Evolutionary conservation across 2,797 vertebrate genomes (phyloP), one percentile per base, ranked within the genome.

Genomic region (Odontamblyopus lacepedii): DNA sequence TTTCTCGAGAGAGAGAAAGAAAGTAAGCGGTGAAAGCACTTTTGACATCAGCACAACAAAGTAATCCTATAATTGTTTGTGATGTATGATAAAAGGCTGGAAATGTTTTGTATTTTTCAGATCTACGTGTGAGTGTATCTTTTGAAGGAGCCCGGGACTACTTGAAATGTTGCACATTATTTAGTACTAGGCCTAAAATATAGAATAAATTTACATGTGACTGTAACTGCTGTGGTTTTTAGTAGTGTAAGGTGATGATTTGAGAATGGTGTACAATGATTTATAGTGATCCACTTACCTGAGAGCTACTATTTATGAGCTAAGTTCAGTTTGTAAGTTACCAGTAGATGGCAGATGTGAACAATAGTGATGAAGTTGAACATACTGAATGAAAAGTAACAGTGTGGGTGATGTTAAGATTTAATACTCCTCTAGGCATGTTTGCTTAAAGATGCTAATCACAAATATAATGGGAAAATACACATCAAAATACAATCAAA

Each of bases 61-160:
- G 55, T 16, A 30, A 63, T 55, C 53, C 55, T 72, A 67, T 77
- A 72, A 81, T 60, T 74, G 75, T 69, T 72, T 48, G 53, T 69
- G 67, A 71, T 71, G 60, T 73, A 56, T 77, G 18, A 83, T 79
- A 71, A 81, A 83, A 78, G 71, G 67, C 55, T 66, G 30, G 35
- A 70, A 73, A 71, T 68, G 72, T 68, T 5, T 56, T 61, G 65
- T 67, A 76, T 72, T 67, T 59, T 11, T 30, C 32, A 70, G 26
- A 65, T 60, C 48, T 63, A 51, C 48, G 48, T 74, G n/a, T 23
- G 15, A 63, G 55, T 77, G 83, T 70, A 18, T 38, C 38, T 23
- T 55, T 69, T 15, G 32, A 67, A 60, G 51, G 15, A 72, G 41
- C 29, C 29, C 2, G 41, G 26, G 19, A 12, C 19, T 64, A 23